Base-by-base conservation (phyloP, 1,140 invertebrate genomes). In the Zaprionus camerounensis region DNA sequence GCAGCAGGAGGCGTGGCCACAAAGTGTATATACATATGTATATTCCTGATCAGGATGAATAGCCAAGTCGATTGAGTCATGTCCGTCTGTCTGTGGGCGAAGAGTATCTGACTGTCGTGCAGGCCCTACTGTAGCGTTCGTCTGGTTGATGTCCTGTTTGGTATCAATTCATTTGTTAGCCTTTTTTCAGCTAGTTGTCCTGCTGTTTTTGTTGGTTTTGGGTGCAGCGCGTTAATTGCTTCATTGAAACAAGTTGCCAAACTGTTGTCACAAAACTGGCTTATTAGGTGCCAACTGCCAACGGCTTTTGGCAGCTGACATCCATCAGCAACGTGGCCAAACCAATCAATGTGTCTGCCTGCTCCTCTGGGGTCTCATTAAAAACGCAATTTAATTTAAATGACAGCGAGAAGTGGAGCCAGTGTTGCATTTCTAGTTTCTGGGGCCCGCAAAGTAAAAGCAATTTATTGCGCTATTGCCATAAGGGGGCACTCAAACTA, bases 281-380 rank as follows among this genome's bases (percentile, higher is more conserved):
- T 91, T 80, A 88, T 91, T 80, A 83, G 82, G 79, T 91, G 88
- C 70, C 75, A 91, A 91, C 78, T 67, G 79, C 71, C 75, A 91
- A 91, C 76, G 67, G 79, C 68, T 82, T 72, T 71, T 78, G 61
- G 70, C 70, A 49, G 61, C 46, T 7, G n/a, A 17, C 22, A 55
- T 56, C 61, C 71, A 78, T 63, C 46, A 51, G 46, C 46, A 66
- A 63, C 31, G 65, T 34, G 55, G 59, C 61, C 22, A 15, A 38
- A 38, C 31, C 31, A 34, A 38, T 15, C 36, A 12, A 38, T 17
- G n/a, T n/a, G n/a, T 3, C 41, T 17, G 31, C 11, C 31, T 34
- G 31, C 12, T 24, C 20, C 61, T 57, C 26, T 26, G 24, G 49
- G 44, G 26, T 36, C 71, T 78, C 75, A 81, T 75, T 75, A 72